Evolutionary conservation across 2,113 vertebrate species (phyloP).

Genomic region (Rhinogobius similis): DNA sequence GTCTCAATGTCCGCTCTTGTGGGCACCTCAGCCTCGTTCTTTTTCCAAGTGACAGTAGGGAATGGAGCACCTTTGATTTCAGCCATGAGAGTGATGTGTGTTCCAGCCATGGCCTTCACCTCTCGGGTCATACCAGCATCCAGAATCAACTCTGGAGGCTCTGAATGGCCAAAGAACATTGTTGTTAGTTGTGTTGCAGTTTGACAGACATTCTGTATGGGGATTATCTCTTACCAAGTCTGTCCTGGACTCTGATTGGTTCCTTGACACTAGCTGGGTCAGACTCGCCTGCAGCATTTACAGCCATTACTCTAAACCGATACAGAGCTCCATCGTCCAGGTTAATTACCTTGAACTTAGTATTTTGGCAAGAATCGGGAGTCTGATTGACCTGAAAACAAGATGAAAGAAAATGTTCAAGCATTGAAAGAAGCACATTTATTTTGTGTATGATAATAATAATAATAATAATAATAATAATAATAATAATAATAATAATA

Average conservation of each 20-base stretch:
- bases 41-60: constrained; percentile 94
- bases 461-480: no score
- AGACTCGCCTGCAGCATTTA: constrained; percentile 93
- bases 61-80: constrained; percentile 92
- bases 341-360: constrained; percentile 87
- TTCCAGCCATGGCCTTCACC: constrained; percentile 88
- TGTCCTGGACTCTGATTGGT: constrained; percentile 89
- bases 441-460: background rate
- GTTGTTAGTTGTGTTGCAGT: background rate
- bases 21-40: constrained; percentile 89
- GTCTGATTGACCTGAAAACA: constrained; percentile 84
- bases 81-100: constrained; percentile 90
- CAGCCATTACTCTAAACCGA: constrained; percentile 90
- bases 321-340: constrained; percentile 90
- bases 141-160: constrained; percentile 92
- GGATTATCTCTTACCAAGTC: constrained; percentile 82
- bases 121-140: constrained; percentile 95
- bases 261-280: constrained; percentile 87
- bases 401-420: background rate
- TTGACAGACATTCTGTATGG: background rate
- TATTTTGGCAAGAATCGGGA: constrained; percentile 93
- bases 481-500: no score
- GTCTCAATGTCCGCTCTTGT: constrained; percentile 89
- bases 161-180: constrained; percentile 61
- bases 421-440: background rate